Conservation (phyloP, 1,140 invertebrate species). For the Laupala kohalensis region DNA sequence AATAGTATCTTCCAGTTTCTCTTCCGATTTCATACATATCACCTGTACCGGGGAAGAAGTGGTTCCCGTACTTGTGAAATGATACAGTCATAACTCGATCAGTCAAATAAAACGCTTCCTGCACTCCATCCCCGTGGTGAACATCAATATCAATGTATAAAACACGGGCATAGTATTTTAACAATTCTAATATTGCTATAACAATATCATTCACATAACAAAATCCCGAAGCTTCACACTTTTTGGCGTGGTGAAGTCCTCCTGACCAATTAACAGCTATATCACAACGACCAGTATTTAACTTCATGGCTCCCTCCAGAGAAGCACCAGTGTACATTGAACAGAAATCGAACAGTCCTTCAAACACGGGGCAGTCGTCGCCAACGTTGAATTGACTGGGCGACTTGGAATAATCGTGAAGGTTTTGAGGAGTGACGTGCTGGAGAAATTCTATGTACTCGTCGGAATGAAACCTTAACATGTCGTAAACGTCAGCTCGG, state of each 20-base stretch:
- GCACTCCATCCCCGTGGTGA: constrained; percentile 98
- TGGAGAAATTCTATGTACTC: constrained; percentile 98
- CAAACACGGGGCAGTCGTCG: constrained; percentile 98
- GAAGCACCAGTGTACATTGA: constrained; percentile 95
- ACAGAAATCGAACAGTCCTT: constrained; percentile 97
- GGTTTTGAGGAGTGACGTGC: constrained; percentile 89
- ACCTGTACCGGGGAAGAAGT: constrained; percentile 95
- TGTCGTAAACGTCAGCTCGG: constrained; percentile 85
- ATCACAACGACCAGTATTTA: constrained; percentile 88
- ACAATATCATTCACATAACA: constrained; percentile 99
- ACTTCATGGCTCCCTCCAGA: constrained; percentile 83
- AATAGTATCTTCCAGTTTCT: constrained; percentile 86
- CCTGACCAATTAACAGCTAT: constrained; percentile 99
- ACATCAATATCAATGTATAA: constrained; percentile 99
- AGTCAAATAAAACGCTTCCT: constrained; percentile 97
- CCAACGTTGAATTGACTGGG: constrained; percentile 93
- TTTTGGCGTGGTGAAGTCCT: constrained; percentile 98
- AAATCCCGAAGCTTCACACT: constrained; percentile 95
- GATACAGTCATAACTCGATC: constrained; percentile 99
- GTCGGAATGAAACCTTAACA: constrained; percentile 95
- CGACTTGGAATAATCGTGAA: constrained; percentile 84
- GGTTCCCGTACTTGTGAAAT: constrained; percentile 98
- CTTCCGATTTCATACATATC: constrained; percentile 97
- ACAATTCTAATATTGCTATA: constrained; percentile 89
- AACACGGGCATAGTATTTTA: constrained; percentile 91